Conservation (phyloP, 2,113 vertebrate species). For the Scomber scombrus region DNA sequence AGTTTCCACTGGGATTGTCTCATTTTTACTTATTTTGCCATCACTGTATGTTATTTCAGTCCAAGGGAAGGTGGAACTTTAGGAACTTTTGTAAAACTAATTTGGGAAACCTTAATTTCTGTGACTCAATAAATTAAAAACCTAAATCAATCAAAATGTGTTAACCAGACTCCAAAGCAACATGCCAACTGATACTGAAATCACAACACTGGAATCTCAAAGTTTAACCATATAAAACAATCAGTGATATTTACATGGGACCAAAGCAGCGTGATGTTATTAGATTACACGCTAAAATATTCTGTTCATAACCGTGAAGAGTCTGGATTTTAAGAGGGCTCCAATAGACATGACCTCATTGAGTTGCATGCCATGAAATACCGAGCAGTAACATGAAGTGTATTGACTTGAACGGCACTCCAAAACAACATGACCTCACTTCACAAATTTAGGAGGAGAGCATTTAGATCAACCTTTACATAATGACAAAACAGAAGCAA, state of each 20-base stretch:
- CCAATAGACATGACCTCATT: conserved; percentile 2
- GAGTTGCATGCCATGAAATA: background rate
- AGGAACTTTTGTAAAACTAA: background rate
- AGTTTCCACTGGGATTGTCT: no score
- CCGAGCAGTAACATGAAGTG: conserved; percentile 1
- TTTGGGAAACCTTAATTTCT: no score
- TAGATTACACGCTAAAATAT: background rate
- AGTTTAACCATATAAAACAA: background rate
- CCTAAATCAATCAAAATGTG: no score
- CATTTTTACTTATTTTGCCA: no score
- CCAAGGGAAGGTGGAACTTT: background rate
- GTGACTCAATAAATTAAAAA: no score
- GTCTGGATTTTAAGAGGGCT: background rate
- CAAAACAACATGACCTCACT: conserved; percentile 31
- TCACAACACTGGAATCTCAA: background rate
- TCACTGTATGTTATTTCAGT: no score
- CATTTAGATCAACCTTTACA: conserved; percentile 13
- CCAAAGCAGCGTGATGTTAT: background rate
- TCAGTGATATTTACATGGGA: background rate
- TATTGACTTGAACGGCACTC: conserved; percentile 28
- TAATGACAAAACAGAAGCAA: conserved; percentile 14
- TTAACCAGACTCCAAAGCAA: no score
- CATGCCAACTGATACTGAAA: background rate
- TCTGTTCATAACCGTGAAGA: background rate
- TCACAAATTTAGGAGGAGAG: background rate